phyloP scores from a whole-genome alignment of 2,888 invertebrate genomes.

The Nephrotoma guestfalica region DNA sequence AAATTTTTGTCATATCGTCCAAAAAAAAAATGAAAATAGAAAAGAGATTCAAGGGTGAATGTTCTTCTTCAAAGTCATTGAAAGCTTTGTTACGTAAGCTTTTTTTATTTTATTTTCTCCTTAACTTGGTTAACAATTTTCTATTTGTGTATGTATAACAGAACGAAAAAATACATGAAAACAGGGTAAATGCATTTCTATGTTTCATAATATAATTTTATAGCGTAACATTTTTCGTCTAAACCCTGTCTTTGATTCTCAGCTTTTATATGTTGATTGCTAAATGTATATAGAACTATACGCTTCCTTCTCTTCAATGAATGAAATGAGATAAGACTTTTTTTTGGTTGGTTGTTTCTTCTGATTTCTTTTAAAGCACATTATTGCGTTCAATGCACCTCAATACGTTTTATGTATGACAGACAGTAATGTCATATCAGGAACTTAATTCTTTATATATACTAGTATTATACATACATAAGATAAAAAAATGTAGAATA shows the following conservation, averaged over 20 bases:
- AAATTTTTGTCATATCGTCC: background rate
- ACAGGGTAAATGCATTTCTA: background rate
- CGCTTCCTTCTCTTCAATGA: background rate
- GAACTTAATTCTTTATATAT: background rate
- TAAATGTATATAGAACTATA: background rate
- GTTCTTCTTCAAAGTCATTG: conserved; percentile 1
- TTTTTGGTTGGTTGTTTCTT: background rate
- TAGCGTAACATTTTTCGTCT: background rate
- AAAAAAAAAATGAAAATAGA: background rate
- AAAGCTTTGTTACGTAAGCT: conserved; percentile 1
- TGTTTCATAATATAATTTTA: background rate
- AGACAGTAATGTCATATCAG: background rate
- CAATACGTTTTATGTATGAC: background rate
- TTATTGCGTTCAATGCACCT: background rate
- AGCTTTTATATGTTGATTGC: background rate
- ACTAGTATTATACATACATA: background rate
- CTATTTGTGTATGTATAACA: background rate
- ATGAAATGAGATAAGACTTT: background rate
- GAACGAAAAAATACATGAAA: background rate
- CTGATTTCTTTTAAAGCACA: background rate
- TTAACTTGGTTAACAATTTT: background rate
- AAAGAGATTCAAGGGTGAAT: conserved; percentile 2
- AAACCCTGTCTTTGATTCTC: background rate
- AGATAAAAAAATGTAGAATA: background rate
- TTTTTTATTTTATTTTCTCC: background rate